phyloP scores from a whole-genome alignment of 2,113 vertebrate genomes.

The Vimba vimba region DNA sequence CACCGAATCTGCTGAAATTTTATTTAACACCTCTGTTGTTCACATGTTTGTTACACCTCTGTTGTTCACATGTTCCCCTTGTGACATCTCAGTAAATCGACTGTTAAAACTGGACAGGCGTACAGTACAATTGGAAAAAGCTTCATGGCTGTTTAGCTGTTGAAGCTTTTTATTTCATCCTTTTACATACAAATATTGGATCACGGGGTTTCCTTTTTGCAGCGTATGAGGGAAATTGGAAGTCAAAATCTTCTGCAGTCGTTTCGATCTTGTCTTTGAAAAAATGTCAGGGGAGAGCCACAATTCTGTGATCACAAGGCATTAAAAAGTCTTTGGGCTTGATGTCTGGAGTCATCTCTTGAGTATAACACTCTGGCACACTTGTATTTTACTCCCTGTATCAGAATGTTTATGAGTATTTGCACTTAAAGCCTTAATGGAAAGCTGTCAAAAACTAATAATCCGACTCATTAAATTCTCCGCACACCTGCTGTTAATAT shows the following conservation, averaged over 20 bases:
- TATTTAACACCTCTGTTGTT: constrained; percentile 18
- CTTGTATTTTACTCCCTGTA: constrained; percentile 3
- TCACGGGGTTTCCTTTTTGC: constrained; percentile 8
- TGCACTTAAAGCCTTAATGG: background rate
- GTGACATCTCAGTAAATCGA: background rate
- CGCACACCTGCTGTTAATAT: background rate
- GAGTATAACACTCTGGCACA: constrained; percentile 67
- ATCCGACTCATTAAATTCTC: background rate
- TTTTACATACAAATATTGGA: background rate
- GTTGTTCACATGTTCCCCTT: background rate
- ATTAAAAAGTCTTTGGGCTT: constrained; percentile 72
- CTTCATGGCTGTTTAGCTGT: background rate
- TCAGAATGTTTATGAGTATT: background rate
- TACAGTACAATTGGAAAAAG: background rate
- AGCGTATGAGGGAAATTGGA: background rate
- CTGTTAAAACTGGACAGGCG: background rate
- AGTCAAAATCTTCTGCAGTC: constrained; percentile 50
- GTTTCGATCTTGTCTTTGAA: constrained; percentile 63
- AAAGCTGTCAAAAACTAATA: background rate
- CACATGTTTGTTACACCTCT: background rate
- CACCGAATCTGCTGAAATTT: constrained; percentile 56
- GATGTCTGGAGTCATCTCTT: constrained; percentile 62
- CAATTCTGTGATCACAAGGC: constrained; percentile 72
- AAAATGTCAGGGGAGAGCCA: constrained; percentile 58
- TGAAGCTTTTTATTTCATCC: background rate